phyloP scores from a whole-genome alignment of 2,113 vertebrate species.

The Acanthochromis polyacanthus region DNA sequence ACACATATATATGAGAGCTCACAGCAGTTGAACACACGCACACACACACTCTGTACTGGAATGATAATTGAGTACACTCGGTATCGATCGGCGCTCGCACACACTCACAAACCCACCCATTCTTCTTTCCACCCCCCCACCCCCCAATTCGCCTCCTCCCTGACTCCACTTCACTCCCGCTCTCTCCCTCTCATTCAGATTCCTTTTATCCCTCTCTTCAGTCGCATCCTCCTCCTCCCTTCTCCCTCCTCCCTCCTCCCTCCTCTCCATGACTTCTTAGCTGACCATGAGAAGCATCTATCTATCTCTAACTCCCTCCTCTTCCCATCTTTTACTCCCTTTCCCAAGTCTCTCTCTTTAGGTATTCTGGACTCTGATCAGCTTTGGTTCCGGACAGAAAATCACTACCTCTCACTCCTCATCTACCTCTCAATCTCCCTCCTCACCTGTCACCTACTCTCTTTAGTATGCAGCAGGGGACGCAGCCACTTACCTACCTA shows the following conservation, averaged over 20 bases:
- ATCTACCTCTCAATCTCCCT: slow-evolving; percentile 68
- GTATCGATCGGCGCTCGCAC: slow-evolving; percentile 69
- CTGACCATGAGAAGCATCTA: slow-evolving; percentile 71
- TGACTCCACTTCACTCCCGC: slow-evolving; percentile 40
- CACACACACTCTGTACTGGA: slow-evolving; percentile 58
- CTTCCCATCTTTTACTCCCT: slow-evolving; percentile 25
- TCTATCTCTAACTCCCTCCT: slow-evolving; percentile 48
- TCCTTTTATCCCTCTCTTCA: slow-evolving; percentile 62
- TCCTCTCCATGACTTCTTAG: slow-evolving; percentile 37
- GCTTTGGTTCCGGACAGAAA: slow-evolving; percentile 73
- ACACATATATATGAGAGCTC: not conserved
- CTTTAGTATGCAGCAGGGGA: slow-evolving; percentile 65
- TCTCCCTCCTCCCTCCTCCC: not conserved
- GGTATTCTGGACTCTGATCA: slow-evolving; percentile 65
- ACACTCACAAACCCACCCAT: slow-evolving; percentile 46
- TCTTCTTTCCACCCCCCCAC: slow-evolving; percentile 57
- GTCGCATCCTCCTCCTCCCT: slow-evolving; percentile 21
- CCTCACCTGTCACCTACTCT: slow-evolving; percentile 57
- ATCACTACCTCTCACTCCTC: slow-evolving; percentile 74
- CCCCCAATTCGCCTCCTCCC: slow-evolving; percentile 32
- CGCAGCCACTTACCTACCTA: slow-evolving; percentile 41
- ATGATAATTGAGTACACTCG: slow-evolving; percentile 79
- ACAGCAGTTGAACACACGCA: slow-evolving; percentile 21
- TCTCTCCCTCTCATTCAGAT: slow-evolving; percentile 64
- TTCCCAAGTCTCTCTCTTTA: slow-evolving; percentile 14